These are phyloP conservation scores for Bolinopsis microptera DNA, from an alignment of 37 sponge, comb jelly and placozoan genomes.

Conservation along the genomic window DNA sequence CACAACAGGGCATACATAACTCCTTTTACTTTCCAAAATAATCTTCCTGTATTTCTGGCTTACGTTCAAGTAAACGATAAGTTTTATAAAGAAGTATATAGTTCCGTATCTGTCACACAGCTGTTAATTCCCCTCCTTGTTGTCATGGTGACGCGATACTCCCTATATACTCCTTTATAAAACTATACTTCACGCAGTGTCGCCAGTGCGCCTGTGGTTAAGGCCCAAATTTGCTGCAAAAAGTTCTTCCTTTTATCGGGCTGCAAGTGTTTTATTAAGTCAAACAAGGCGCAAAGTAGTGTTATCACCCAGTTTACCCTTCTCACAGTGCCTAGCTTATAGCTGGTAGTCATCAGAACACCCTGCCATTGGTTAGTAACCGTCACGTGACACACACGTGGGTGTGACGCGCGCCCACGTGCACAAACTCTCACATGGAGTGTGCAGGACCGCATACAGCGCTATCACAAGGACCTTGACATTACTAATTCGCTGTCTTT, in stretches of 20 bases:
- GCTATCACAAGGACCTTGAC: background rate
- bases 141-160: background rate
- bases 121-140: background rate
- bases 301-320: background rate
- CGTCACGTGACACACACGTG: background rate
- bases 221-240: background rate
- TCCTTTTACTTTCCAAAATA: too few species aligned
- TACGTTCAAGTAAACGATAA: background rate
- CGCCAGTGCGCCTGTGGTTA: background rate
- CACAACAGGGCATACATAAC: too few species aligned
- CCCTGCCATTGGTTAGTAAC: background rate
- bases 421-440: background rate
- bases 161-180: too few species aligned
- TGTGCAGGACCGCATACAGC: background rate
- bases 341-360: background rate
- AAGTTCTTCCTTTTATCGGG: background rate
- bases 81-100: background rate
- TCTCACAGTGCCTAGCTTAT: background rate
- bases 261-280: background rate
- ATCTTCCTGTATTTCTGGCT: background rate
- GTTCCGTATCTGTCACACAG: background rate
- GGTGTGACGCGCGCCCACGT: background rate
- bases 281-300: background rate
- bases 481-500: background rate
- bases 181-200: background rate